Evolutionary conservation across 2,113 vertebrate genomes (phyloP).

Genomic region (Empidonax alnorum): DNA sequence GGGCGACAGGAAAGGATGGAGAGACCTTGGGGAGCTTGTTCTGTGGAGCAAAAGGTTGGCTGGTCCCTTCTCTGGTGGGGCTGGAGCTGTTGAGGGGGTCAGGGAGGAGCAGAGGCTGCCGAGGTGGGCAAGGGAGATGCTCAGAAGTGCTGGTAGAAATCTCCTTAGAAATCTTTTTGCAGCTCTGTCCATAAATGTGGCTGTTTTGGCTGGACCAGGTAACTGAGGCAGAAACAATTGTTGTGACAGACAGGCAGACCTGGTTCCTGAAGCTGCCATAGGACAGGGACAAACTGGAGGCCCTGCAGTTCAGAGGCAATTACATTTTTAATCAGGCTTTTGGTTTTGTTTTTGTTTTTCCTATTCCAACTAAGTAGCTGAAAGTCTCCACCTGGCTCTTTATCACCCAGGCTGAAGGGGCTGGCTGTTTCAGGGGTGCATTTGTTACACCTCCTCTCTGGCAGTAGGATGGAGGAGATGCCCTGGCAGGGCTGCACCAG

Average conservation of each 20-base stretch:
- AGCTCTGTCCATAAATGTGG: neutral
- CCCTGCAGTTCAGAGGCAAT: neutral
- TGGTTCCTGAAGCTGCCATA: neutral
- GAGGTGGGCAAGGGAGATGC: neutral
- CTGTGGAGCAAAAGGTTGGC: neutral
- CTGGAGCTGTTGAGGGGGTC: neutral
- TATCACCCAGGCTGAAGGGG: neutral
- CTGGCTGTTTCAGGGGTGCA: neutral
- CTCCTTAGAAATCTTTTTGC: neutral
- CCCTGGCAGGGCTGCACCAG: neutral
- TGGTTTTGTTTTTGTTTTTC: no score
- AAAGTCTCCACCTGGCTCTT: neutral
- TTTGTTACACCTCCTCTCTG: neutral
- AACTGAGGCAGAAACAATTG: conserved; percentile 19
- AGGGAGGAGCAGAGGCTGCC: neutral
- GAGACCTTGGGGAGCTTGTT: neutral
- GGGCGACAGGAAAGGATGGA: neutral
- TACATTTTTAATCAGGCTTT: neutral
- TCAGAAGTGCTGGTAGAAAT: neutral
- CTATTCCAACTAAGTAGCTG: neutral
- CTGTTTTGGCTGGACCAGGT: neutral
- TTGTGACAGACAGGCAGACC: neutral
- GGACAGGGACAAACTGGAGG: neutral
- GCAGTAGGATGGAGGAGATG: neutral
- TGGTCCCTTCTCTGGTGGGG: neutral